A percentile compares a stretch with the other conserved stretches of the same genome.
Conservation (phyloP, 92 coral and sea anemone species). For the Porites divaricata region DNA sequence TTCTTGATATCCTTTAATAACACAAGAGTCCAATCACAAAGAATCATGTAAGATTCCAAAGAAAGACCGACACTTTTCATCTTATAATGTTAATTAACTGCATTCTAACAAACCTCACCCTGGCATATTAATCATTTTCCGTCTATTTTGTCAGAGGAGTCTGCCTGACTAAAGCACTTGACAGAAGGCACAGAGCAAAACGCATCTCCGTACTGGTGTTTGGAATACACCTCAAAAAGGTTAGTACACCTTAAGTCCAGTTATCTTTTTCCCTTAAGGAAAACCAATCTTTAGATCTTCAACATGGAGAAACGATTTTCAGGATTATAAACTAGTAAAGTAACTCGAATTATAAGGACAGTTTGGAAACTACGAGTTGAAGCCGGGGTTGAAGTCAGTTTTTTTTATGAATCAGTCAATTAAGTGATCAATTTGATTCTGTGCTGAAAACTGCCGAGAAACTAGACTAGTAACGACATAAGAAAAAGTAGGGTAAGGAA, state of each 20-base stretch:
- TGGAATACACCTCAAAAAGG: neutral
- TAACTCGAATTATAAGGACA: neutral
- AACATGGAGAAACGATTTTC: neutral
- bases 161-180: conserved; percentile 33
- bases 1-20: conserved; percentile 22
- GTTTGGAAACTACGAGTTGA: neutral
- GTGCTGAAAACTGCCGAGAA: neutral
- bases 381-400: no score
- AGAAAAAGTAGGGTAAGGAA: neutral
- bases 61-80: conserved; percentile 30
- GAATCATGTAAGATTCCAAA: neutral
- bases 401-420: neutral
- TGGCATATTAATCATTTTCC: conserved; percentile 5
- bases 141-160: conserved; percentile 40
- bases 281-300: neutral
- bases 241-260: neutral
- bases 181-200: neutral
- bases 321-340: neutral
- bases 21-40: conserved; percentile 38
- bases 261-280: neutral
- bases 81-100: conserved; percentile 29
- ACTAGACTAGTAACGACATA: neutral
- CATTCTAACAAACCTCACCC: conserved; percentile 23
- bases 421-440: neutral
- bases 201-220: neutral